A percentile compares a stretch with the other conserved stretches of the same genome.
Conservation (phyloP, 2,888 invertebrate species). For the Epistrophe grossulariae region DNA sequence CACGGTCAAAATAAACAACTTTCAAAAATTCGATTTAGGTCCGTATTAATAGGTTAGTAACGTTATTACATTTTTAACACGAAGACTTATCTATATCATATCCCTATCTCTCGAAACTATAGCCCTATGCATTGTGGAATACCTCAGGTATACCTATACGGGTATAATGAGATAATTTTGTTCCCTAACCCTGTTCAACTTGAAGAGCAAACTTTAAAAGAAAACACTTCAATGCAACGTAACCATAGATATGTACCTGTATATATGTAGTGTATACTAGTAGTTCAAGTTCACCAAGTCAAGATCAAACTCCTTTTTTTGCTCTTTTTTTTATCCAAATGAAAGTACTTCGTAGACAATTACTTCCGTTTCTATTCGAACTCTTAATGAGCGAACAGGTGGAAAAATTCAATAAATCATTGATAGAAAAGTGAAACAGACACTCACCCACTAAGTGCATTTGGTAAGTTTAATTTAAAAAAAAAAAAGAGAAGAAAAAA, state of each 20-base stretch:
- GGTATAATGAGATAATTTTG: background rate
- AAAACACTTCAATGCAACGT: background rate
- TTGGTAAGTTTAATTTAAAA: background rate
- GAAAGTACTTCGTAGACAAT: conserved; percentile 39
- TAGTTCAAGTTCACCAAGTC: conserved; percentile 3
- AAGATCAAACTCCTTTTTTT: background rate
- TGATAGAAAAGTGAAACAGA: conserved; percentile 54
- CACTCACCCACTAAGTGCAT: conserved; percentile 55
- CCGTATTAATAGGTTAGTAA: no score
- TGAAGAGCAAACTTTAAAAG: background rate
- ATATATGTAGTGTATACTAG: no score
- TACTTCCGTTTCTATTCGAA: conserved; percentile 57
- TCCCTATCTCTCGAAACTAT: no score
- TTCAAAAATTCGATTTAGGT: no score
- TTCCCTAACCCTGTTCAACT: background rate
- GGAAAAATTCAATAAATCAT: conserved; percentile 76
- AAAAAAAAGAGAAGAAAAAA: background rate
- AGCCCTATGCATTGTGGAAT: no score
- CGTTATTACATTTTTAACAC: no score
- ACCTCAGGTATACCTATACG: no score
- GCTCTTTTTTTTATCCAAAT: background rate
- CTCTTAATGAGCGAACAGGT: conserved; percentile 76
- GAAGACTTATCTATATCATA: no score
- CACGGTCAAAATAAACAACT: no score
- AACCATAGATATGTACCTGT: background rate